Percentiles rank a stretch among this genome's conserved stretches.
Conservation (phyloP, 2,113 vertebrate genomes). For the Antigone vipio region DNA sequence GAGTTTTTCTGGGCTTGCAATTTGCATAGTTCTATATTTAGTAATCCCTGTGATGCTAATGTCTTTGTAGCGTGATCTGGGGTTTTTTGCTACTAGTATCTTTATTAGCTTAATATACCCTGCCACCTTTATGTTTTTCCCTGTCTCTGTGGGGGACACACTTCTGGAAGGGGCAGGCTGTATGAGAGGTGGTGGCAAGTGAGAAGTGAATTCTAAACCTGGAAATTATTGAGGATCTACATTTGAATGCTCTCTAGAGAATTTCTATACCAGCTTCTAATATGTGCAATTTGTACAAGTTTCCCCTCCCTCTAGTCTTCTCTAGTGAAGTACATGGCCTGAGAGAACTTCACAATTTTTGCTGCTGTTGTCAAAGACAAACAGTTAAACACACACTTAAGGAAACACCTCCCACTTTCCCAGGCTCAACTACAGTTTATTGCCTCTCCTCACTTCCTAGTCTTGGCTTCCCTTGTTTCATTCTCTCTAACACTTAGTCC, state of each 20-base stretch:
- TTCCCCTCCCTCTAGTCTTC: not conserved
- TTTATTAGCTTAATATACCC: not conserved
- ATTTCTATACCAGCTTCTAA: not conserved
- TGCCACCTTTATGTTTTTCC: not conserved
- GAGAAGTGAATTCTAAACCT: not conserved
- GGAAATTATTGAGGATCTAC: not conserved
- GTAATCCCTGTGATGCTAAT: not conserved
- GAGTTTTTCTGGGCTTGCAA: not conserved
- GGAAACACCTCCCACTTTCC: not conserved
- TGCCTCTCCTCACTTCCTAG: not conserved
- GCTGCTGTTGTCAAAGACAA: not conserved
- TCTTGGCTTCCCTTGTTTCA: not conserved
- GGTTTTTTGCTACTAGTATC: not conserved
- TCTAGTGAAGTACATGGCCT: not conserved
- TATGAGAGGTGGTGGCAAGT: not conserved
- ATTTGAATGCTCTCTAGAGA: not conserved
- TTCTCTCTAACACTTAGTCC: not conserved
- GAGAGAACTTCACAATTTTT: not conserved
- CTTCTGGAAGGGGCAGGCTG: not conserved
- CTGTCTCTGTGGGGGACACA: not conserved
- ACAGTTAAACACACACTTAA: not conserved
- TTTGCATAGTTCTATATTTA: not conserved
- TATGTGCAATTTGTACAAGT: not conserved
- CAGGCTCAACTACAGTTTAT: not conserved
- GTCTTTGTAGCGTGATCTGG: not conserved